Evolutionary conservation across 1,140 invertebrate genomes (phyloP).

Genomic region (Orchestia grillus): DNA sequence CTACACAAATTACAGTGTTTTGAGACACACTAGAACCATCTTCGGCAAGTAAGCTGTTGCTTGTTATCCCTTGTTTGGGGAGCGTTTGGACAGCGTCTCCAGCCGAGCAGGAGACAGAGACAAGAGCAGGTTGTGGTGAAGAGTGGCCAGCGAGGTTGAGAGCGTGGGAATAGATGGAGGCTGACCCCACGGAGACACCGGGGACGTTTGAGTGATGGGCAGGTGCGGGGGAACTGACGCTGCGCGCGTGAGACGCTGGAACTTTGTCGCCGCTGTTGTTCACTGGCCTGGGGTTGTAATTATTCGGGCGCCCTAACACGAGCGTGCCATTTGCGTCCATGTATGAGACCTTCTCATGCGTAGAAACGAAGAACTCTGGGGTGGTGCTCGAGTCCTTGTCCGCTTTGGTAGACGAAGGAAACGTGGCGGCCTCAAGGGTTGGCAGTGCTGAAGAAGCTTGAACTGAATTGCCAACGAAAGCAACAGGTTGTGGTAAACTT

Average conservation of each 20-base stretch:
- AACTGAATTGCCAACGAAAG: not conserved
- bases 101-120: not conserved
- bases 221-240: slow-evolving; percentile 28
- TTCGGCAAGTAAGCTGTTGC: not conserved
- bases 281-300: not conserved
- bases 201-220: not conserved
- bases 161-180: slow-evolving; percentile 32
- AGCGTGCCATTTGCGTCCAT: slow-evolving; percentile 29
- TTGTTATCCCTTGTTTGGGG: not conserved
- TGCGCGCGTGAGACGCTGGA: slow-evolving; percentile 3
- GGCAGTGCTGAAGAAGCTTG: not conserved
- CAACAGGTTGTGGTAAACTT: not conserved
- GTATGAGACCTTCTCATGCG: not conserved
- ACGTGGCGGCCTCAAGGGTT: not conserved
- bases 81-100: not conserved
- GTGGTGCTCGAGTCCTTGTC: not conserved
- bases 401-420: not conserved
- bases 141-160: slow-evolving; percentile 51
- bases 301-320: slow-evolving; percentile 18
- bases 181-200: not conserved
- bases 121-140: slow-evolving; percentile 22
- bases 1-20: slow-evolving; percentile 9
- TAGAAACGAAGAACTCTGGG: not conserved
- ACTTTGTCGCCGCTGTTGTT: not conserved
- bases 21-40: not conserved